A percentile compares a stretch with the other conserved stretches of the same genome.
phyloP scores from a whole-genome alignment of 2,797 vertebrate species.

The Microchirus variegatus region DNA sequence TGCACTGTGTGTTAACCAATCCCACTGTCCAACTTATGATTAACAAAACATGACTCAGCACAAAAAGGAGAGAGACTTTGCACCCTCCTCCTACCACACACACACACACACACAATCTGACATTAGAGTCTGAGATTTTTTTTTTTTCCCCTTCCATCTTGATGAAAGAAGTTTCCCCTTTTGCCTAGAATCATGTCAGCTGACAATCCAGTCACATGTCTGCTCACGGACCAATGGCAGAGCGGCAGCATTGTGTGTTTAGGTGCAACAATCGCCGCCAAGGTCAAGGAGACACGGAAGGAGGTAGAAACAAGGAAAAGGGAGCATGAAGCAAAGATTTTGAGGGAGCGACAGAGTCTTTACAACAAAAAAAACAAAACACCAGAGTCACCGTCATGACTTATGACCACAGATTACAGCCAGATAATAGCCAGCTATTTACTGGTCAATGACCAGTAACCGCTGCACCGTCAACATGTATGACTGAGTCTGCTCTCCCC shows the following conservation, averaged over 20 bases:
- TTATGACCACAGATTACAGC: constrained; percentile 42
- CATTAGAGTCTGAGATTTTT: constrained; percentile 37
- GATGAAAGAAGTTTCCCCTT: constrained; percentile 72
- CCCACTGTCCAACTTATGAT: constrained; percentile 40
- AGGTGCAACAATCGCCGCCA: constrained; percentile 64
- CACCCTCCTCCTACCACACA: constrained; percentile 16
- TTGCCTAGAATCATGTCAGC: constrained; percentile 72
- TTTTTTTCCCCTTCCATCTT: constrained; percentile 48
- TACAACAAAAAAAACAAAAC: no score
- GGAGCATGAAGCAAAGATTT: constrained; percentile 20
- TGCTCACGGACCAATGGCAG: constrained; percentile 60
- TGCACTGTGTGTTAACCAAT: constrained; percentile 45
- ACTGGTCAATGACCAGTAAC: constrained; percentile 46
- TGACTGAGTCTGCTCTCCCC: constrained; percentile 48
- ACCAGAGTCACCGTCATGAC: constrained; percentile 44
- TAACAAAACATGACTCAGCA: constrained; percentile 72
- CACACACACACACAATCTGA: constrained; percentile 37
- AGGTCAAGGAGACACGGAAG: constrained; percentile 68
- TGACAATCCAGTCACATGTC: constrained; percentile 68
- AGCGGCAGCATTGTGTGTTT: constrained; percentile 47
- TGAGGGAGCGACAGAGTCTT: constrained; percentile 12
- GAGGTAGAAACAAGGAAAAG: constrained; percentile 12
- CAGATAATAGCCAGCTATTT: constrained; percentile 41
- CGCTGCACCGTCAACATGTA: constrained; percentile 51
- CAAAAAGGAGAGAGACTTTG: constrained; percentile 38